phyloP scores from a whole-genome alignment of 1,140 invertebrate genomes.

The Oedothorax gibbosus region DNA sequence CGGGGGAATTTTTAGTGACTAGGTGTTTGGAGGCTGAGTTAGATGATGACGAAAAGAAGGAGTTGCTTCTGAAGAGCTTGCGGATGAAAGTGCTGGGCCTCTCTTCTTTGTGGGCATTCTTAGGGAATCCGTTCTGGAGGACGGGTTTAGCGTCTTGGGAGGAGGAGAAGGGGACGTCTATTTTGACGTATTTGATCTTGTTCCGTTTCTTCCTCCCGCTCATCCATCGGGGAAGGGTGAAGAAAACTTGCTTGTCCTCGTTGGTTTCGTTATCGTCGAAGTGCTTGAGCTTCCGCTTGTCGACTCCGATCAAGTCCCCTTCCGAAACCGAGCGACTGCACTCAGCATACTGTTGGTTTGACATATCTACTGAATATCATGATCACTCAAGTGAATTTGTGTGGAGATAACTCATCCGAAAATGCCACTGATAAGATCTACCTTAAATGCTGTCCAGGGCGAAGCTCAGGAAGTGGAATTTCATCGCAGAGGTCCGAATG shows the following conservation, averaged over 20 bases:
- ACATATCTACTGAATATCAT: conserved; percentile 44
- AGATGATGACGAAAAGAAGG: conserved; percentile 1
- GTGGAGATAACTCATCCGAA: too few relatives aligned
- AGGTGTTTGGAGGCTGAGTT: too few relatives aligned
- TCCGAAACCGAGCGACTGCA: conserved; percentile 49
- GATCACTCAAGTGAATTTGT: background rate
- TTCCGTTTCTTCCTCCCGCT: conserved; percentile 33
- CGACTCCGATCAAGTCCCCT: conserved; percentile 40
- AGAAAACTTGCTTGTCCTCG: conserved; percentile 47
- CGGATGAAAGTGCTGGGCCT: conserved; percentile 25
- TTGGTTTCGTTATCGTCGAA: background rate
- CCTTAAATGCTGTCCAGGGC: background rate
- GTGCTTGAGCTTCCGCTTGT: conserved; percentile 11
- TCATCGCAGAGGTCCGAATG: background rate
- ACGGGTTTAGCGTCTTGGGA: background rate
- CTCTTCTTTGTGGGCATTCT: background rate
- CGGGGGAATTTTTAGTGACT: background rate
- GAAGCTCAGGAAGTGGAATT: background rate
- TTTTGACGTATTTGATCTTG: conserved; percentile 47
- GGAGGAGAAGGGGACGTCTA: conserved; percentile 35
- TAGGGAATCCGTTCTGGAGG: background rate
- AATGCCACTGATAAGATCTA: too few relatives aligned
- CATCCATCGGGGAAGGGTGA: conserved; percentile 57
- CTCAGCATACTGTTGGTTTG: conserved; percentile 18
- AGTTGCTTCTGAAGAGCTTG: conserved; percentile 33